Evolutionary conservation across 2,113 vertebrate genomes (phyloP).

Genomic region (Uria lomvia): DNA sequence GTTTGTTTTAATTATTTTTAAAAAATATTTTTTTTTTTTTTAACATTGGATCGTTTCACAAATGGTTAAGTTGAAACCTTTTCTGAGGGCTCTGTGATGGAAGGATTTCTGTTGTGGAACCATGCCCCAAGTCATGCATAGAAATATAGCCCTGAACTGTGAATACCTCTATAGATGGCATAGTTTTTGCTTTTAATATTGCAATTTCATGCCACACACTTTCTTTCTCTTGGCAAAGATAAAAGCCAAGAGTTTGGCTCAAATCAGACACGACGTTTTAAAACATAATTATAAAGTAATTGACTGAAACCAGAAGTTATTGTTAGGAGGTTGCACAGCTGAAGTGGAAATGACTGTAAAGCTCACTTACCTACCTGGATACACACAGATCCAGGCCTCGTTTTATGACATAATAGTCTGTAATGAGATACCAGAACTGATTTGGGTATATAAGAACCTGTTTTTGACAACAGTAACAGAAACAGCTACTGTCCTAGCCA

Average conservation of each 20-base stretch:
- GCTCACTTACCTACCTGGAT: background rate
- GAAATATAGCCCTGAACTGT: background rate
- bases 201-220: background rate
- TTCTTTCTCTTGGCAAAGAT: background rate
- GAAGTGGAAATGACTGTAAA: background rate
- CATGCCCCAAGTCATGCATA: background rate
- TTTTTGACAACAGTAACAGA: background rate
- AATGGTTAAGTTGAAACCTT: background rate
- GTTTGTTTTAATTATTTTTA: background rate
- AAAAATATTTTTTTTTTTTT: background rate
- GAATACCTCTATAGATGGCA: background rate
- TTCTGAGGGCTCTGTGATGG: background rate
- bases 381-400: background rate
- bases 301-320: slow-evolving; percentile 24
- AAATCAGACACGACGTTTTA: background rate
- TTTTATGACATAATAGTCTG: background rate
- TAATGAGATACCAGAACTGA: background rate
- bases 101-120: background rate
- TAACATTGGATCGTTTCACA: background rate
- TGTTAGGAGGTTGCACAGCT: background rate
- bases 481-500: background rate
- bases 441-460: background rate
- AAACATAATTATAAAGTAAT: slow-evolving; percentile 38
- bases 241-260: slow-evolving; percentile 32
- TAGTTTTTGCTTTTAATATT: background rate